phyloP scores from a whole-genome alignment of 2,113 vertebrate genomes.

The Chloropsis cyanopogon region DNA sequence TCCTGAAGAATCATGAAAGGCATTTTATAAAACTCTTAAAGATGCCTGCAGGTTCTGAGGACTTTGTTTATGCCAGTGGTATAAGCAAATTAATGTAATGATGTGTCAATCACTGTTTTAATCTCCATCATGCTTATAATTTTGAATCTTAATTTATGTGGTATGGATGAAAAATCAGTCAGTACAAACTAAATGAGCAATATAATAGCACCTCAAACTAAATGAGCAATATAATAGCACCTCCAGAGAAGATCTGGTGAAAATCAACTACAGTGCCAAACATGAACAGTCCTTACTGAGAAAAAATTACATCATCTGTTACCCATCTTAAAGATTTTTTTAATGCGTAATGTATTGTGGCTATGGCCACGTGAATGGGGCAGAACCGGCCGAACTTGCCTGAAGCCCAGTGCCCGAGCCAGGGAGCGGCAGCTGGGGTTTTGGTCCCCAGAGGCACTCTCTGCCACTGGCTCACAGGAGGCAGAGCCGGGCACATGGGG shows the following conservation, averaged over 20 bases:
- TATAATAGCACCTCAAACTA: no score
- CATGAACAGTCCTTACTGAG: not conserved
- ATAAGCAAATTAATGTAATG: conserved; percentile 40
- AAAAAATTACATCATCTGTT: not conserved
- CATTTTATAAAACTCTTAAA: conserved; percentile 38
- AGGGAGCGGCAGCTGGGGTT: no score
- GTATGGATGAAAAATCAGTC: not conserved
- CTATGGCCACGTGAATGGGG: no score
- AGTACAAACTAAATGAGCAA: not conserved
- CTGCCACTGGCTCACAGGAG: no score
- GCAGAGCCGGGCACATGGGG: no score
- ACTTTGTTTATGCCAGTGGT: not conserved
- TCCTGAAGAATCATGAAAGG: conserved; percentile 1
- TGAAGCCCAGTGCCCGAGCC: no score
- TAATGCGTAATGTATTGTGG: not conserved
- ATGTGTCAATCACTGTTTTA: not conserved
- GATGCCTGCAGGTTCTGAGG: not conserved
- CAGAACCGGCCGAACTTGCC: no score
- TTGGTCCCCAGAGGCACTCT: no score
- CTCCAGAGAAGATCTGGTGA: not conserved
- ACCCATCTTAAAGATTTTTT: not conserved
- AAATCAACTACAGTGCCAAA: not conserved
- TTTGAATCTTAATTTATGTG: not conserved
- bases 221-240: not conserved
- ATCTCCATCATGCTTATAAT: not conserved